These are phyloP conservation scores for Aphelinus atriplicis DNA, from an alignment of 1,140 invertebrate genomes.

Conservation along the genomic window DNA sequence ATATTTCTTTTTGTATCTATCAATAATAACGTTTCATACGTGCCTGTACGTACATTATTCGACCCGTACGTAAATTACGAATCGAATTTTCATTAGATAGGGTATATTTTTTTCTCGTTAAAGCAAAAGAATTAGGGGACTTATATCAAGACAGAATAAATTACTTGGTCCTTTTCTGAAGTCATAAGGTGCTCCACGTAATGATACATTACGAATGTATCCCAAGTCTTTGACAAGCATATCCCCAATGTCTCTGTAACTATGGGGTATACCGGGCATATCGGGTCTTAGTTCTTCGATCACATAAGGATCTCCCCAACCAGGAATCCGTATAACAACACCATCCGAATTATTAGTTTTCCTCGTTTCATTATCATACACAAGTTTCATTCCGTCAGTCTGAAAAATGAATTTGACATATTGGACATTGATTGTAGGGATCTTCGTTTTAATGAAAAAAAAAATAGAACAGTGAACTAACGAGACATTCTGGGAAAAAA, in stretches of 20 bases:
- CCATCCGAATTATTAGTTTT: conserved; percentile 86
- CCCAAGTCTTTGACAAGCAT: conserved; percentile 77
- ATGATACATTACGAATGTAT: conserved; percentile 82
- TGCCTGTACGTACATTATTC: too few relatives aligned
- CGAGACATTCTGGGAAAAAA: conserved; percentile 96
- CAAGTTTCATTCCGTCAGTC: conserved; percentile 92
- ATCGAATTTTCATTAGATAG: too few relatives aligned
- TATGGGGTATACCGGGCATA: conserved; percentile 79
- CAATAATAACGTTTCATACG: too few relatives aligned
- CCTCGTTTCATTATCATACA: conserved; percentile 87
- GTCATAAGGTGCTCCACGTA: conserved; percentile 96
- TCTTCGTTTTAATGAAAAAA: conserved; percentile 1
- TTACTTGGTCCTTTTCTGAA: conserved; percentile 96
- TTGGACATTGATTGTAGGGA: background rate
- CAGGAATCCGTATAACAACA: conserved; percentile 86
- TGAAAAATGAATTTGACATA: conserved; percentile 44
- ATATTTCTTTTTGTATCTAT: too few relatives aligned
- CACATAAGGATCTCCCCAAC: conserved; percentile 86
- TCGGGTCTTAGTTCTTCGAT: conserved; percentile 95
- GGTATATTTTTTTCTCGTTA: too few relatives aligned
- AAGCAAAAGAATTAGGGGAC: too few relatives aligned
- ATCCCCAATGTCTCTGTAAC: conserved; percentile 89
- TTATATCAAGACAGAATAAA: too few relatives aligned
- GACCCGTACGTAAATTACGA: too few relatives aligned
- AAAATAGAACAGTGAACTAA: conserved; percentile 50